phyloP scores from a whole-genome alignment of 2,888 invertebrate species.

The Copidosoma aretas region DNA sequence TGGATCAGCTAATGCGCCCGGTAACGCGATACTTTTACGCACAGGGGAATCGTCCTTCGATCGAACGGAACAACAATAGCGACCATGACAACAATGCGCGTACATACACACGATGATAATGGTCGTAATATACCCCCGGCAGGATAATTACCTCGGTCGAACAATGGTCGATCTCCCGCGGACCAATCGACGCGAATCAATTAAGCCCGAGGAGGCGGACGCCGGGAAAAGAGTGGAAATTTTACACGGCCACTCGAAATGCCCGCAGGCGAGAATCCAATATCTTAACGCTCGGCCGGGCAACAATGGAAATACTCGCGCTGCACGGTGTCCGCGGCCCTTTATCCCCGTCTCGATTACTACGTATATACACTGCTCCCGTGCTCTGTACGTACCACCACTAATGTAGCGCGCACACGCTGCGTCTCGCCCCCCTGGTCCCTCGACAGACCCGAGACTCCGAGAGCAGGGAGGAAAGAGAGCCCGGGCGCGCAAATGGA shows the following conservation, averaged over 20 bases:
- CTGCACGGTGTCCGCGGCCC: slow-evolving; percentile 37
- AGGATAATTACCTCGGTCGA: too few relatives aligned
- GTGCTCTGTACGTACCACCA: too few relatives aligned
- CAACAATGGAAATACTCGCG: slow-evolving; percentile 38
- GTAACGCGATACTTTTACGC: too few relatives aligned
- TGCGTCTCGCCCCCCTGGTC: not conserved
- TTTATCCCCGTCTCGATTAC: slow-evolving; percentile 37
- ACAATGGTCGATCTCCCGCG: not conserved
- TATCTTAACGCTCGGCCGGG: slow-evolving; percentile 35
- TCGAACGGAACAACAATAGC: too few relatives aligned
- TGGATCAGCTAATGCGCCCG: too few relatives aligned
- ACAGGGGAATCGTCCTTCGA: too few relatives aligned
- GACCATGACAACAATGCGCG: too few relatives aligned
- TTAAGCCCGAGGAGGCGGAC: slow-evolving; percentile 5
- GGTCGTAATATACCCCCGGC: too few relatives aligned
- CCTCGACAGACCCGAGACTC: too few relatives aligned
- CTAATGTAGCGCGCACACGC: too few relatives aligned
- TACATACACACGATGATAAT: too few relatives aligned
- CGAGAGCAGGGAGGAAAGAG: not conserved
- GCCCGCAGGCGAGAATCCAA: slow-evolving; percentile 33
- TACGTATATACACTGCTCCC: slow-evolving; percentile 20
- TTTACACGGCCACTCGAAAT: slow-evolving; percentile 10
- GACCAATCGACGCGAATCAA: slow-evolving; percentile 15
- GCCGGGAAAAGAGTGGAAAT: slow-evolving; percentile 12
- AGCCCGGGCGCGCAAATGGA: slow-evolving; percentile 58